Conservation (phyloP, 2,888 invertebrate species). For the Dolichomitus sp. region DNA sequence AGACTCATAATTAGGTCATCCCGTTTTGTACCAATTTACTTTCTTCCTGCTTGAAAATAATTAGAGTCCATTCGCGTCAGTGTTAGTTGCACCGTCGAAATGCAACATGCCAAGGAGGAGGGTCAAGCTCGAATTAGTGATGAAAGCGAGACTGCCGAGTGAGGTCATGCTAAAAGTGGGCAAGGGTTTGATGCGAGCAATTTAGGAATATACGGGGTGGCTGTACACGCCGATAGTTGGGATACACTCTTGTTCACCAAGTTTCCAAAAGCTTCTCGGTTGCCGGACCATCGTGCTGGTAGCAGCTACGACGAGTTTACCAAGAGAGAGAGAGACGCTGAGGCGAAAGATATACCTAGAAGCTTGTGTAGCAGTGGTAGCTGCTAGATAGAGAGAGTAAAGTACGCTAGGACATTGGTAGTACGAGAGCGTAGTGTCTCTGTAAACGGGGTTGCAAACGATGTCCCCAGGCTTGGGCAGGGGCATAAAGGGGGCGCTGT, state of each 20-base stretch:
- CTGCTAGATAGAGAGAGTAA: neutral
- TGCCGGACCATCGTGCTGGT: constrained; percentile 8
- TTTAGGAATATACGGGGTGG: constrained; percentile 46
- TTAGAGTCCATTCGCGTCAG: neutral
- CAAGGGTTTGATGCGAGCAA: constrained; percentile 43
- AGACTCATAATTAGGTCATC: too few relatives aligned
- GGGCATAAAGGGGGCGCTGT: constrained; percentile 19
- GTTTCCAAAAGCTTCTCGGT: constrained; percentile 55
- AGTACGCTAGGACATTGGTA: constrained; percentile 35
- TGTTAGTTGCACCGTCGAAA: neutral
- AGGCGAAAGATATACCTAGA: neutral
- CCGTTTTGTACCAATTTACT: too few relatives aligned
- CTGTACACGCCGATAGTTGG: constrained; percentile 13
- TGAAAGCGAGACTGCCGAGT: constrained; percentile 10
- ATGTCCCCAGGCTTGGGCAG: constrained; percentile 56
- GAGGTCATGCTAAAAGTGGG: neutral
- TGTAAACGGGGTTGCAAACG: constrained; percentile 64
- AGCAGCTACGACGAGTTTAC: neutral
- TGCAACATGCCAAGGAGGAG: too few relatives aligned
- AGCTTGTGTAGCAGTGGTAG: neutral
- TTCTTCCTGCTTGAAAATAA: neutral
- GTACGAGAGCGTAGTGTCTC: constrained; percentile 47
- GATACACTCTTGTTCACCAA: constrained; percentile 34
- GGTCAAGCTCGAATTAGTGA: constrained; percentile 31
- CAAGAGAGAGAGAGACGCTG: neutral